These are phyloP conservation scores for Notodonta ziczac DNA, from an alignment of 2,888 invertebrate genomes.

Conservation along the genomic window DNA sequence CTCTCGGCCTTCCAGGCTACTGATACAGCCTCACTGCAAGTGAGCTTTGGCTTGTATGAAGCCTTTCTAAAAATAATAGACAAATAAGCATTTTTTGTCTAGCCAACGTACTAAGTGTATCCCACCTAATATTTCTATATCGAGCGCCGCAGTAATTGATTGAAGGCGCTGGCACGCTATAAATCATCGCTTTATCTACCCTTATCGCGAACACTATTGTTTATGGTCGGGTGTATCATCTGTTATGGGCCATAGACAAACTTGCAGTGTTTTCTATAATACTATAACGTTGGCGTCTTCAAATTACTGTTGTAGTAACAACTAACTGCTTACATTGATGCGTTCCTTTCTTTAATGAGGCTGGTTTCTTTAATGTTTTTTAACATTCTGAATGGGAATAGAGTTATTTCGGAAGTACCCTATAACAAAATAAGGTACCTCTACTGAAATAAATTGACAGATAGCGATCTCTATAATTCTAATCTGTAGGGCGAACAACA, in stretches of 20 bases:
- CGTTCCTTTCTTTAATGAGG: too few species aligned
- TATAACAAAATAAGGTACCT: neutral
- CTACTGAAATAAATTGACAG: slow-evolving; percentile 27
- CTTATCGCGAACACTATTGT: slow-evolving; percentile 69
- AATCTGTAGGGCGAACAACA: slow-evolving; percentile 35
- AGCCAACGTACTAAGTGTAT: neutral
- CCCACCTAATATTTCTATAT: slow-evolving; percentile 35
- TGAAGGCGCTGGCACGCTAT: slow-evolving; percentile 62
- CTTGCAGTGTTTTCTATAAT: slow-evolving; percentile 17
- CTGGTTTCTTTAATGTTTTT: too few species aligned
- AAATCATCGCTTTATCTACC: slow-evolving; percentile 70
- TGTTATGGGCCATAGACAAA: slow-evolving; percentile 56
- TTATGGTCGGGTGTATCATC: slow-evolving; percentile 66
- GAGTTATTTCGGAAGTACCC: too few species aligned
- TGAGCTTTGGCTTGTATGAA: neutral
- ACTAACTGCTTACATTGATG: too few species aligned
- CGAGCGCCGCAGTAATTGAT: slow-evolving; percentile 63
- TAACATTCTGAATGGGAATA: too few species aligned
- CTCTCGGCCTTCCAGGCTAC: too few species aligned
- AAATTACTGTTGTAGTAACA: neutral
- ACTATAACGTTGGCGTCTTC: neutral
- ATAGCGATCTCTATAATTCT: slow-evolving; percentile 27
- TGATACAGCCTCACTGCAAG: neutral
- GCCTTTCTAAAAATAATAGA: slow-evolving; percentile 7
- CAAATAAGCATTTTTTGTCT: slow-evolving; percentile 7